Evolutionary conservation across 2,888 invertebrate genomes (phyloP).

Genomic region (Opisthograptis luteolata): DNA sequence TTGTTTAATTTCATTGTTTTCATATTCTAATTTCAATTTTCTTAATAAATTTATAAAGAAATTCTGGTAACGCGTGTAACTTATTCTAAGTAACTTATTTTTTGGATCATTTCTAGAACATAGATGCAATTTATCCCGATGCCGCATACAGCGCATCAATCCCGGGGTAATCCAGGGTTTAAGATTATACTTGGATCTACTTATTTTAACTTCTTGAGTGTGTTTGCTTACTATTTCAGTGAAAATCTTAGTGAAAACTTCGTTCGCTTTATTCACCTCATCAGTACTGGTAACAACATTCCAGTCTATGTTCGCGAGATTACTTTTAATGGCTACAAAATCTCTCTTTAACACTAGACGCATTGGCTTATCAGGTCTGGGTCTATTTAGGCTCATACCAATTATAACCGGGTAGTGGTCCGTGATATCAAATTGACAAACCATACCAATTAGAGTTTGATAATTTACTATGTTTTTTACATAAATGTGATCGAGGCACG

Average conservation of each 20-base stretch:
- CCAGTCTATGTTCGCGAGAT: neutral
- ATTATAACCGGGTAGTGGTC: neutral
- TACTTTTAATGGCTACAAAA: neutral
- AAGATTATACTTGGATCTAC: neutral
- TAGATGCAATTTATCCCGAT: no score
- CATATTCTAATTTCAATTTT: neutral
- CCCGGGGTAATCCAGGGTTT: neutral
- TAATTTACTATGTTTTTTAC: neutral
- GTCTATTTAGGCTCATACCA: neutral
- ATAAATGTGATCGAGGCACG: constrained; percentile 1
- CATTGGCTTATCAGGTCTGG: neutral
- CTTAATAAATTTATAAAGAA: neutral
- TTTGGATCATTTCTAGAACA: neutral
- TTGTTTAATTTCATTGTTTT: neutral
- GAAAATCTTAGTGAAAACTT: neutral
- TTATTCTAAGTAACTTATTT: neutral
- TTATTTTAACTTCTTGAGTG: neutral
- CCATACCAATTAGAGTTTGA: neutral
- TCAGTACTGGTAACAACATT: neutral
- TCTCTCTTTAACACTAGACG: no score
- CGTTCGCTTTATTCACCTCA: neutral
- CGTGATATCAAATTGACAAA: no score
- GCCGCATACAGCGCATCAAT: neutral
- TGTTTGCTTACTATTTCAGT: neutral
- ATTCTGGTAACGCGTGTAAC: neutral